Evolutionary conservation across 2,888 invertebrate genomes (phyloP).

Genomic region (Rhamphomyia laevipes): DNA sequence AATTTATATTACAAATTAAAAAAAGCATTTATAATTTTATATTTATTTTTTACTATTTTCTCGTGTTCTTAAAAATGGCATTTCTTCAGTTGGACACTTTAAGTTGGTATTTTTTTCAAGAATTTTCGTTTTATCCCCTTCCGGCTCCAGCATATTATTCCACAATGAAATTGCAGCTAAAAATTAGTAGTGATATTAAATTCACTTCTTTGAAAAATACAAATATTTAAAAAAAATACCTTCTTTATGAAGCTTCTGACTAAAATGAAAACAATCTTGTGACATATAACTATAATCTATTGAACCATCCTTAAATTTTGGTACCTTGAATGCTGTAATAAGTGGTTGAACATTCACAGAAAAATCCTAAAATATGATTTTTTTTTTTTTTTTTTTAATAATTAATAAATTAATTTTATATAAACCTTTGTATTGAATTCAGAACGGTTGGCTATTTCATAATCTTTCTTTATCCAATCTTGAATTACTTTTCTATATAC

Average conservation of each 20-base stretch:
- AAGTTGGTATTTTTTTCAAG: conserved; percentile 15
- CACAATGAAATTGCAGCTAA: conserved; percentile 44
- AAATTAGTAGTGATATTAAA: conserved; percentile 1
- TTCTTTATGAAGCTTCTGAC: conserved; percentile 45
- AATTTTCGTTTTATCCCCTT: conserved; percentile 27
- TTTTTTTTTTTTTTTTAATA: not conserved
- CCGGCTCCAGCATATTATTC: conserved; percentile 48
- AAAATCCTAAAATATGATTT: conserved; percentile 39
- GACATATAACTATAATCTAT: conserved; percentile 44
- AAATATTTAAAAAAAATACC: too few species aligned
- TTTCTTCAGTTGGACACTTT: conserved; percentile 27
- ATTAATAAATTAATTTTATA: too few species aligned
- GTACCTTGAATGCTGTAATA: conserved; percentile 36
- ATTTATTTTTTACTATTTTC: conserved; percentile 26
- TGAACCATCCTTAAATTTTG: conserved; percentile 31
- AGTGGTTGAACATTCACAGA: conserved; percentile 45
- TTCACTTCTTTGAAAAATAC: not conserved
- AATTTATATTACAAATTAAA: too few species aligned
- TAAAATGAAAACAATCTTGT: conserved; percentile 51
- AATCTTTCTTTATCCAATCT: conserved; percentile 43
- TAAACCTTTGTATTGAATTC: conserved; percentile 33
- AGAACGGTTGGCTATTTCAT: conserved; percentile 38
- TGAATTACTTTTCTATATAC: conserved; percentile 37
- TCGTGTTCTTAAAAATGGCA: conserved; percentile 30
- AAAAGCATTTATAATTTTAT: too few species aligned